Percentiles rank a stretch among this genome's conserved stretches.
Evolutionary conservation across 2,888 invertebrate genomes (phyloP).

Genomic region (Horisme vitalbata): DNA sequence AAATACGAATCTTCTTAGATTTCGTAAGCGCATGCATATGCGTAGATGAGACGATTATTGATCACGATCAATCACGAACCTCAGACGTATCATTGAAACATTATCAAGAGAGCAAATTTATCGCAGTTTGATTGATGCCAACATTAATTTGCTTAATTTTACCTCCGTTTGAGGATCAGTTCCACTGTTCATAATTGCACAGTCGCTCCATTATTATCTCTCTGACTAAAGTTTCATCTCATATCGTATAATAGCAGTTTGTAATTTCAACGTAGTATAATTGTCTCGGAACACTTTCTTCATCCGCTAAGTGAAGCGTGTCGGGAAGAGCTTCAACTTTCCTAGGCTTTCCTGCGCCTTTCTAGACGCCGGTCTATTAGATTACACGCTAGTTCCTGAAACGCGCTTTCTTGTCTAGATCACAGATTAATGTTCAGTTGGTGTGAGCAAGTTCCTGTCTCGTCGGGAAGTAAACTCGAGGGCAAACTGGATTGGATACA

Average conservation of each 20-base stretch:
- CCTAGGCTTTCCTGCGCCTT: conserved; percentile 18
- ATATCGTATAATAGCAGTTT: conserved; percentile 6
- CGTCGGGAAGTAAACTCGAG: conserved; percentile 18
- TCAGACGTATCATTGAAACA: no score
- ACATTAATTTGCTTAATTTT: no score
- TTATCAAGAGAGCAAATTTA: no score
- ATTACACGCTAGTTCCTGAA: conserved; percentile 10
- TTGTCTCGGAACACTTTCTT: conserved; percentile 13
- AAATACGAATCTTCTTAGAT: no score
- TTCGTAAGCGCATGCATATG: no score
- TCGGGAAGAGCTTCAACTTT: conserved; percentile 15
- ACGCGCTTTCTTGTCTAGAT: conserved; percentile 6
- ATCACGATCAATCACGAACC: no score
- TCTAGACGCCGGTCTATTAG: conserved; percentile 3
- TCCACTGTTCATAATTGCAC: no score
- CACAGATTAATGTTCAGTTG: neutral
- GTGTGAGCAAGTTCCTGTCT: conserved; percentile 13
- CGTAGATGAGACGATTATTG: neutral
- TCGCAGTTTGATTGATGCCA: no score
- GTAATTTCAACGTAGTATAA: conserved; percentile 9
- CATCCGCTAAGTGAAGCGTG: conserved; percentile 13
- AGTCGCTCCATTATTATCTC: neutral
- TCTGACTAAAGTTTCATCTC: neutral
- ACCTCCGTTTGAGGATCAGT: no score
- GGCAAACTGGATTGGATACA: conserved; percentile 14